A percentile compares a stretch with the other conserved stretches of the same genome.
phyloP scores from a whole-genome alignment of 1,140 invertebrate genomes.

The Drosophila funebris region DNA sequence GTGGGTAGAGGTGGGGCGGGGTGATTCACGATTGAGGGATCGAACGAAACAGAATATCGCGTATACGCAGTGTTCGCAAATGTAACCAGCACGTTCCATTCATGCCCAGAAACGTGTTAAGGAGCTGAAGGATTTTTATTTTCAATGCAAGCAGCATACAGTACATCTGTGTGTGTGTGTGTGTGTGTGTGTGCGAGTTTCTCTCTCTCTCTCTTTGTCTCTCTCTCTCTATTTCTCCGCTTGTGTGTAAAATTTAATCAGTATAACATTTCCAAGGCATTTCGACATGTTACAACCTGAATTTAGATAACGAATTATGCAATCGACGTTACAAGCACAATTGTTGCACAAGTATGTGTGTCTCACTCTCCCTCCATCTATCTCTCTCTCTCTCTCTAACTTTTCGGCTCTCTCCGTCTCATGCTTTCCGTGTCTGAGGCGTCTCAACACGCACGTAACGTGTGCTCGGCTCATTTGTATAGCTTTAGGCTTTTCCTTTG shows the following conservation, averaged over 20 bases:
- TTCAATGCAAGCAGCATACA: slow-evolving; percentile 61
- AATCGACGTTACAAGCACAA: slow-evolving; percentile 42
- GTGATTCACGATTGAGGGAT: background rate
- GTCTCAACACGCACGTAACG: slow-evolving; percentile 42
- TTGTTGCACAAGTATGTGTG: slow-evolving; percentile 59
- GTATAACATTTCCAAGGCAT: slow-evolving; percentile 60
- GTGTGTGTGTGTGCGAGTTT: background rate
- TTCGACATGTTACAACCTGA: slow-evolving; percentile 69
- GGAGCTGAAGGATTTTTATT: slow-evolving; percentile 60
- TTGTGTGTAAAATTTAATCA: slow-evolving; percentile 69
- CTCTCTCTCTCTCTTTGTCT: background rate
- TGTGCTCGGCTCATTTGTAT: slow-evolving; percentile 48
- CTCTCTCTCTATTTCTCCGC: background rate
- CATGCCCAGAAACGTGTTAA: slow-evolving; percentile 75
- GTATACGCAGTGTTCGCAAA: slow-evolving; percentile 24
- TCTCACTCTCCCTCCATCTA: background rate
- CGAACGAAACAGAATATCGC: background rate
- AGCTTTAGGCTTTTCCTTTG: slow-evolving; percentile 39
- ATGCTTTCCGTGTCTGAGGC: background rate
- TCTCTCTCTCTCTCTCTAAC: background rate
- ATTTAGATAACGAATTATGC: slow-evolving; percentile 82
- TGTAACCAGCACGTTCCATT: slow-evolving; percentile 70
- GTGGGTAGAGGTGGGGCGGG: background rate
- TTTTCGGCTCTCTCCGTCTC: background rate
- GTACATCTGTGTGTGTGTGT: background rate